Conservation (phyloP, 2,797 vertebrate genomes). For the Onychomys torridus region DNA sequence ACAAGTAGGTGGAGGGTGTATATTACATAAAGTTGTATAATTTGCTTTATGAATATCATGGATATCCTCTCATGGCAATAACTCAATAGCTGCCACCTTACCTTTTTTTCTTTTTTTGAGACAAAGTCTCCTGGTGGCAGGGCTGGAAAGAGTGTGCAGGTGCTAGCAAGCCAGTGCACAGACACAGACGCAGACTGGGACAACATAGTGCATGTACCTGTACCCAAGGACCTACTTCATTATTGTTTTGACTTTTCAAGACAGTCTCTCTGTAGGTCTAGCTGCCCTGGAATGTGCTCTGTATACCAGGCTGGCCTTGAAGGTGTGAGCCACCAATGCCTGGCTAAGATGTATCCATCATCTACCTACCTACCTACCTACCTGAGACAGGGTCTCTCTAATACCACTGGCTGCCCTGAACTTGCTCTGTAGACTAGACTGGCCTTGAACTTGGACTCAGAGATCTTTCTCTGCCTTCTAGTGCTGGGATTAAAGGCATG, state of each 20-base stretch:
- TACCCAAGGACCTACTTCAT: not conserved
- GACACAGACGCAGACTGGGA: not conserved
- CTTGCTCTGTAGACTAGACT: not conserved
- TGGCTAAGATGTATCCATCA: not conserved
- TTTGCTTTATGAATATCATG: conserved; percentile 32
- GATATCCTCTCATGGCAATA: not conserved
- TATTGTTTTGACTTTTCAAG: not conserved
- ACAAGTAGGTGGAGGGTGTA: not conserved
- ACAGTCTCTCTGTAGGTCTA: not conserved
- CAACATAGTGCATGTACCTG: too few relatives aligned
- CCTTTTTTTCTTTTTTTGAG: not conserved
- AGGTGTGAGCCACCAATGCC: not conserved
- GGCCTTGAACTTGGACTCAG: not conserved
- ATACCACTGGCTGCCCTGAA: not conserved
- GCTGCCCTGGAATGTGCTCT: not conserved
- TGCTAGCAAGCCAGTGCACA: not conserved
- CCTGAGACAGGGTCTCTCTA: not conserved
- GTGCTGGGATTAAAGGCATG: not conserved
- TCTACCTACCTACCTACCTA: too few relatives aligned
- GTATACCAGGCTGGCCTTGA: not conserved
- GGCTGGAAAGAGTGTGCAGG: not conserved
- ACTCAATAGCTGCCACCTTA: not conserved
- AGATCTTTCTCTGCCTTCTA: not conserved
- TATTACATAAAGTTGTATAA: conserved; percentile 8
- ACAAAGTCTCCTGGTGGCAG: not conserved